These are phyloP conservation scores for Platynereis dumerilii DNA, from an alignment of 2,888 invertebrate species.

Conservation along the genomic window DNA sequence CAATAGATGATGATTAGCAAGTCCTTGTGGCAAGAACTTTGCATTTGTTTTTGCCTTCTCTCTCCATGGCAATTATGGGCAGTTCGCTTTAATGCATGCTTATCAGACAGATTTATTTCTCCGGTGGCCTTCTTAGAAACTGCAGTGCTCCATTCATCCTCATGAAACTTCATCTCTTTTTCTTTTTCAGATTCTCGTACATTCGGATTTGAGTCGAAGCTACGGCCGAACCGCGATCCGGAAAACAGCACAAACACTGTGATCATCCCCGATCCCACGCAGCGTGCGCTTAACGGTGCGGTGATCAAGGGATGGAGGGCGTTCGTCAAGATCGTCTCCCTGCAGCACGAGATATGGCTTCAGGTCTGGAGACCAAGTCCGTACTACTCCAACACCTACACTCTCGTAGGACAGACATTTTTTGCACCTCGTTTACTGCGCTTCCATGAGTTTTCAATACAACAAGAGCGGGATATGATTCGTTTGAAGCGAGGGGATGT, in stretches of 20 bases:
- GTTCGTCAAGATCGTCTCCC: constrained; percentile 37
- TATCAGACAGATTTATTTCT: too few relatives aligned
- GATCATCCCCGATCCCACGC: constrained; percentile 38
- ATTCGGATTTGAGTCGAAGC: constrained; percentile 40
- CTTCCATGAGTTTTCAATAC: constrained; percentile 28
- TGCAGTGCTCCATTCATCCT: too few relatives aligned
- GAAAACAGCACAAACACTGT: constrained; percentile 24
- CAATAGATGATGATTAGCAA: too few relatives aligned
- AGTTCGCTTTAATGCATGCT: too few relatives aligned
- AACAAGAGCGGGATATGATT: constrained; percentile 16
- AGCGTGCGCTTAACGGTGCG: constrained; percentile 32
- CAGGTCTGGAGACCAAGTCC: constrained; percentile 24
- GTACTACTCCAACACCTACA: constrained; percentile 25
- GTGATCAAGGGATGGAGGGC: constrained; percentile 38
- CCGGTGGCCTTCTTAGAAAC: too few relatives aligned
- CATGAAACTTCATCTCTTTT: not conserved
- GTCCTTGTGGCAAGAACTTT: too few relatives aligned
- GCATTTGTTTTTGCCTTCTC: too few relatives aligned
- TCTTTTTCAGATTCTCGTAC: constrained; percentile 32
- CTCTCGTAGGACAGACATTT: constrained; percentile 37
- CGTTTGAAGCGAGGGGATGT: constrained; percentile 34
- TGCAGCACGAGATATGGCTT: constrained; percentile 33
- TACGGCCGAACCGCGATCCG: constrained; percentile 31
- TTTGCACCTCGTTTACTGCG: constrained; percentile 35
- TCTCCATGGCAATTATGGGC: too few relatives aligned